A percentile compares a stretch with the other conserved stretches of the same genome.
These are phyloP conservation scores for Ceyx erithaca DNA, from an alignment of 2,797 vertebrate genomes.

Conservation along the genomic window DNA sequence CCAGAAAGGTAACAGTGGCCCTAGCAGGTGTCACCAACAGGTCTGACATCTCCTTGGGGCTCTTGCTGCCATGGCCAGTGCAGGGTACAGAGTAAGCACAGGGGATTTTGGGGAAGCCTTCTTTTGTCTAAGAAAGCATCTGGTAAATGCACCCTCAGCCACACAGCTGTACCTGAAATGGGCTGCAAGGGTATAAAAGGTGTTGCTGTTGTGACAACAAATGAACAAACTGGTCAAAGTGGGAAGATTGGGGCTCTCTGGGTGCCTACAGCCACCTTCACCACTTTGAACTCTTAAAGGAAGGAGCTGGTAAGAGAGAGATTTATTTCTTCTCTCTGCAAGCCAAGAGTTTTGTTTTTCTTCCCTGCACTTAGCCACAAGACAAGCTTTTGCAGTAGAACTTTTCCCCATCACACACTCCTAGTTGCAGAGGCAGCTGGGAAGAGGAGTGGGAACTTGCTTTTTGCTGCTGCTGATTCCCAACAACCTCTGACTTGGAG, in stretches of 20 bases:
- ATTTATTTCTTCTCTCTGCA: not conserved
- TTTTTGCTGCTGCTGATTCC: not conserved
- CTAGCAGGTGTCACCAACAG: not conserved
- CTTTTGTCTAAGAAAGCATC: not conserved
- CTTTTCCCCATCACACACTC: not conserved
- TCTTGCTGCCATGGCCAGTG: not conserved
- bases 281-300: not conserved
- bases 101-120: not conserved
- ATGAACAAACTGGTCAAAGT: not conserved
- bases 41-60: not conserved
- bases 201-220: not conserved
- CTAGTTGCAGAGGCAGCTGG: not conserved
- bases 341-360: not conserved
- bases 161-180: not conserved
- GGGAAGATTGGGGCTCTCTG: not conserved
- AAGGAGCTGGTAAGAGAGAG: not conserved
- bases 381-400: not conserved
- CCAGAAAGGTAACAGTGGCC: not conserved
- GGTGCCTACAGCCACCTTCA: not conserved
- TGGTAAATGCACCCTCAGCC: not conserved
- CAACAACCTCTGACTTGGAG: not conserved
- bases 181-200: not conserved
- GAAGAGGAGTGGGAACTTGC: not conserved
- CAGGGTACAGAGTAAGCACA: not conserved
- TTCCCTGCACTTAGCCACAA: not conserved